Conservation (phyloP, 2,888 invertebrate species). For the Athalia rosae region DNA sequence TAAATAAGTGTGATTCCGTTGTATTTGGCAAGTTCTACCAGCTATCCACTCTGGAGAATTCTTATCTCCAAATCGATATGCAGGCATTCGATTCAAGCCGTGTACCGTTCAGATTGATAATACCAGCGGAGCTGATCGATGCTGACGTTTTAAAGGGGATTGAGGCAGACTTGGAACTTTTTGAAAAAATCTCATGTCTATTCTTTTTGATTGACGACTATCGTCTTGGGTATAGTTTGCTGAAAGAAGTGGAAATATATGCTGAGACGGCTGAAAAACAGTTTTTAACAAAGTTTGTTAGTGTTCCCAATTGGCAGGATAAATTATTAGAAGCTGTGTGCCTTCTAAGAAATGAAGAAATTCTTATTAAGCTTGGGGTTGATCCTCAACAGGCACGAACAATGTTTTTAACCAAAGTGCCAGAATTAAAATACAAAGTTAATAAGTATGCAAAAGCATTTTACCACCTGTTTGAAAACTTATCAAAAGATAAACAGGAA, state of each 20-base stretch:
- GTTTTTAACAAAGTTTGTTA: conserved; percentile 63
- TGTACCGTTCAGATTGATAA: neutral
- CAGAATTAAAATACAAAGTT: conserved; percentile 25
- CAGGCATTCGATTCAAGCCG: neutral
- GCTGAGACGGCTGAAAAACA: neutral
- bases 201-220: conserved; percentile 66
- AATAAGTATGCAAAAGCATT: conserved; percentile 56
- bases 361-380: conserved; percentile 72
- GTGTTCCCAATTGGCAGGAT: conserved; percentile 71
- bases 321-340: conserved; percentile 75
- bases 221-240: conserved; percentile 55
- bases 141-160: conserved; percentile 69
- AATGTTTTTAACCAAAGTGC: neutral
- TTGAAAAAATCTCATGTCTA: conserved; percentile 73
- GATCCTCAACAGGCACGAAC: conserved; percentile 48
- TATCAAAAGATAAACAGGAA: neutral
- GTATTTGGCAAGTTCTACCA: too few relatives aligned
- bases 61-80: neutral
- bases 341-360: conserved; percentile 73
- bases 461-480: conserved; percentile 58
- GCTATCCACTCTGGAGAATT: too few relatives aligned
- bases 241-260: conserved; percentile 12
- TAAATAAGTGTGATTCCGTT: too few relatives aligned
- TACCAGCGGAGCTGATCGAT: conserved; percentile 43
- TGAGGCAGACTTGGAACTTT: conserved; percentile 73